Evolutionary conservation across 2,888 invertebrate species (phyloP), one percentile per base, ranked within the genome.

Genomic region (Antheraea assamensis): DNA sequence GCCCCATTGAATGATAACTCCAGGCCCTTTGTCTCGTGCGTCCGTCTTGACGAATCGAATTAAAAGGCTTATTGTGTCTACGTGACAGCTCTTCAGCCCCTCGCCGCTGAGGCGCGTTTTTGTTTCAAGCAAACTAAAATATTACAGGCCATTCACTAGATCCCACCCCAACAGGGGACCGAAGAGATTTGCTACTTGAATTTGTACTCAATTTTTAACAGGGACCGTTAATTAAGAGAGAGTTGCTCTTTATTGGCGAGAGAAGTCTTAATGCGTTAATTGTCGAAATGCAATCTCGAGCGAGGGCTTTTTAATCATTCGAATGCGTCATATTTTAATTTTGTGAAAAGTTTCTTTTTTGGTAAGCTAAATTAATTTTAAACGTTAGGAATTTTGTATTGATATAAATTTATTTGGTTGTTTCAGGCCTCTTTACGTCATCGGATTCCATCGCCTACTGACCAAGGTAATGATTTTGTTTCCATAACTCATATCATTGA

Each of bases 1-100:
- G 94, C 94, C 92, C 94, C 92, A 91, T 94, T 94, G 95, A 95
- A 95, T 95, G 94, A 95, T 94, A 95, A 95, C 94, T 90, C 91
- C 83, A 85, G 79, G 85, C 86, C 90, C 92, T 94, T 94, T 94
- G 94, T 94, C 93, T 91, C 89, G 82, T 79, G 88, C 88, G 93
- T 91, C 92, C 93, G 92, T 92, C 94, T 90, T 92, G 94, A 94
- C 92, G 94, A 93, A 94, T 94, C 94, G 94, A 94, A 94, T 94
- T 94, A 93, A 94, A 94, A 94, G 94, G 94, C 94, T 94, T 94
- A 94, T 93, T 94, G 94, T 94, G 94, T 94, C 93, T 91, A 94
- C 94, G 94, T 94, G 94, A 93, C 94, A 92, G 92, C 88, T 84
- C 81, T 82, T 84, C 84, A 84, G 83, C 88, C 89, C 90, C 88